These are phyloP conservation scores for Micrasema longulum DNA, from an alignment of 1,140 invertebrate genomes.

Conservation along the genomic window DNA sequence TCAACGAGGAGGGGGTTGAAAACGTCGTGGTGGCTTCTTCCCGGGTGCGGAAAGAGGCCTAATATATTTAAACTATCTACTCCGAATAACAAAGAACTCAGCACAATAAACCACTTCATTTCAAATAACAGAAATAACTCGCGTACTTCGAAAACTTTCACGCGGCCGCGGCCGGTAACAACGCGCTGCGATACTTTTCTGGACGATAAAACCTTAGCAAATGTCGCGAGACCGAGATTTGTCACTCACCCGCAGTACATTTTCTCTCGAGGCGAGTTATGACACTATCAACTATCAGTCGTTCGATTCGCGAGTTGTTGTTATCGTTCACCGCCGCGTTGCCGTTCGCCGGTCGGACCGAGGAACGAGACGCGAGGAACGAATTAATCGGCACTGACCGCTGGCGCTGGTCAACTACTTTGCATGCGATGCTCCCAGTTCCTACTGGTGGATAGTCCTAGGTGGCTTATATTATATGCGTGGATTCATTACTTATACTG, in stretches of 20 bases:
- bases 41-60: conserved; percentile 72
- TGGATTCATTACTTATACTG: no score
- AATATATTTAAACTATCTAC: conserved; percentile 66
- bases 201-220: not conserved
- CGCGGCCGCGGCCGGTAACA: no score
- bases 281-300: conserved; percentile 1
- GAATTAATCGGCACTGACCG: no score
- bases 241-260: not conserved
- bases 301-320: not conserved
- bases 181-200: not conserved
- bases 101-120: conserved; percentile 7
- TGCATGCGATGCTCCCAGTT: no score
- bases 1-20: conserved; percentile 73
- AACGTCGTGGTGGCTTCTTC: conserved; percentile 77
- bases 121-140: no score
- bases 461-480: no score
- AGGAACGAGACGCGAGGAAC: no score
- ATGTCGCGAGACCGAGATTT: not conserved
- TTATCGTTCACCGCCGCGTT: not conserved
- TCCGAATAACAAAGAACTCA: conserved; percentile 6
- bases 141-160: no score
- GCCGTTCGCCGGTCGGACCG: not conserved
- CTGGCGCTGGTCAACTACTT: no score
- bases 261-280: not conserved
- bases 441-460: no score